phyloP scores from a whole-genome alignment of 2,888 invertebrate species.

The Eudemis profundana region DNA sequence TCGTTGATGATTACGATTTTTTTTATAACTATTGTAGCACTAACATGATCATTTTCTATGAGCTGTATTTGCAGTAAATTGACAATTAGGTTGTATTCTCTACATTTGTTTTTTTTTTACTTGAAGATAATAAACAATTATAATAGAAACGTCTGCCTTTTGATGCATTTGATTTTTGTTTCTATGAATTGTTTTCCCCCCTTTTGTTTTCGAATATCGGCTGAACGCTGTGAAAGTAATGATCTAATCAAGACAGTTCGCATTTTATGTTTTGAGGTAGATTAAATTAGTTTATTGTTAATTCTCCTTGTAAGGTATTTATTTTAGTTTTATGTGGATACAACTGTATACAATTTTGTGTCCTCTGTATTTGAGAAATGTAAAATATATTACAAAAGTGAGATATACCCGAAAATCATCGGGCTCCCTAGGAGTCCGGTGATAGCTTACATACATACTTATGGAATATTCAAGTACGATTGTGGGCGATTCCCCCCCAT shows the following conservation, averaged over 20 bases:
- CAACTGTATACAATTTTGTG: constrained; percentile 76
- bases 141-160: constrained; percentile 74
- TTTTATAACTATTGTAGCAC: constrained; percentile 46
- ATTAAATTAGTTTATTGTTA: constrained; percentile 77
- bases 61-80: constrained; percentile 50
- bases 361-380: constrained; percentile 43
- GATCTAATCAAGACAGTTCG: constrained; percentile 63
- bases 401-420: constrained; percentile 38
- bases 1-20: constrained; percentile 45
- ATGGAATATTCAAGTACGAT: constrained; percentile 38
- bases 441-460: constrained; percentile 39
- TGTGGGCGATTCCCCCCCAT: constrained; percentile 54
- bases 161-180: constrained; percentile 76
- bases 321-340: constrained; percentile 84
- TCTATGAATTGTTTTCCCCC: constrained; percentile 58
- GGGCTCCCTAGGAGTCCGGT: constrained; percentile 27
- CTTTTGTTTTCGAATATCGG: constrained; percentile 52
- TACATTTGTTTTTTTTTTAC: constrained; percentile 58
- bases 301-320: constrained; percentile 82
- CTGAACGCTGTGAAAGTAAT: constrained; percentile 50
- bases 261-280: constrained; percentile 75
- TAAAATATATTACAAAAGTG: constrained; percentile 41
- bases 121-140: constrained; percentile 70
- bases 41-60: constrained; percentile 48
- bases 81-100: constrained; percentile 52